Base-by-base conservation (phyloP, 2,797 vertebrate species). In the Arctocebus calabarensis region DNA sequence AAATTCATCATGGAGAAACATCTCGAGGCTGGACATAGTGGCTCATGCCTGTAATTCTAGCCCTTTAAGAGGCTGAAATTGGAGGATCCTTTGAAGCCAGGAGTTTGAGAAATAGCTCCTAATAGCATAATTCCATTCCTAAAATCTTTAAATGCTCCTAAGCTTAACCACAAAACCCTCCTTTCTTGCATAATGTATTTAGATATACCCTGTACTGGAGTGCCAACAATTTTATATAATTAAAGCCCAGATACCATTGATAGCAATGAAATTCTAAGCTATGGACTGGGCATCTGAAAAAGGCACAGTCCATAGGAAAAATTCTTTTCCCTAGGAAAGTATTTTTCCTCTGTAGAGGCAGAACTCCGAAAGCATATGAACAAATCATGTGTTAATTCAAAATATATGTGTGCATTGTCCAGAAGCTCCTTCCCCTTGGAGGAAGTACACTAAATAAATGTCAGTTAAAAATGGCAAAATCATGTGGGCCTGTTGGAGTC, bases 391-490 rank as follows among this genome's bases (percentile, higher is more conserved):
- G 77, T 73, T 59, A 37, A 79, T 79, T 88, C 37, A 86, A 71
- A 77, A 32, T 86, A 82, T 40, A 27, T 45, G 9, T 78, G 34
- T 14, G 23, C n/a, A 90, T 29, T 59, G 8, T 66, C 55, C 43
- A 94, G 79, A 91, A 86, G 64, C 92, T 97, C 95, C 68, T 94
- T 97, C 86, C 85, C 82, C 59, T 84, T 84, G 8, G 95, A 91
- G 40, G 94, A 92, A 94, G 86, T 94, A 85, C 57, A 91, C 5
- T 70, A 59, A 95, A 55, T 97, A 97, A 96, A 83, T 95, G 87
- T 96, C 84, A 55, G 70, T 94, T 82, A 94, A 79, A 97, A 93
- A 71, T 70, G 68, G 83, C 23, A 2, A 73, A 70, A 70, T 45
- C 91, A 66, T 48, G 89, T 88, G 64, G 92, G 87, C 88, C 90